Evolutionary conservation across 2,797 vertebrate genomes (phyloP), one percentile per base, ranked within the genome.

Genomic region (Danio albolineatus): DNA sequence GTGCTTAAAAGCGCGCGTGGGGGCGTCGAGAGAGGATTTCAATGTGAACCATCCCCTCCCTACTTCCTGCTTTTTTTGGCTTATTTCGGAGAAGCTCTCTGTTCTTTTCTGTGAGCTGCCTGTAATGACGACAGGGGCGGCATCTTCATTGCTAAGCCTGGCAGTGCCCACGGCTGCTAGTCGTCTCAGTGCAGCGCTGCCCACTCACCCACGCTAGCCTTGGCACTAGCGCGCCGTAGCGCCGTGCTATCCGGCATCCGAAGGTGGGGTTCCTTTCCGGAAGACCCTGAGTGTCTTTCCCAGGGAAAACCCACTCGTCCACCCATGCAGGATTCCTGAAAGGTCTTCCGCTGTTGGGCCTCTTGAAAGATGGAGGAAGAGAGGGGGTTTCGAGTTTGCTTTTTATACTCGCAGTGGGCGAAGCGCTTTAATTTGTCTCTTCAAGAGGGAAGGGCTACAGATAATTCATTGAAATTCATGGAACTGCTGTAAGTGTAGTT

Each of bases 11-110:
- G 91, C 92, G 28, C 70, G 78, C 93, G 92, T 93, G 93, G 93
- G 93, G 93, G 93, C 92, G 93, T 92, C 90, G 86, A 92, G 92
- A 94, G 92, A 93, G 92, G 93, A 94, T 95, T 95, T 95, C 93
- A 93, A 94, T 93, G 91, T 87, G 90, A 90, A 87, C 87, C 89
- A 89, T 89, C 28, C 90, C 90, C 90, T 89, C 87, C 88, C 89
- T 84, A 89, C 84, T 81, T 72, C 65, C 62, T 64, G 53, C 75
- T 89, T 88, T 89, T 90, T 88, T 87, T 83, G 77, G 78, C 88
- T 86, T 90, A 90, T 91, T 91, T 92, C 83, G 86, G 88, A 91
- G 91, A 93, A 93, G 92, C 90, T 93, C 90, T 85, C 87, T 88
- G 89, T 93, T 94, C 88, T 91, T 91, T 92, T 93, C 89, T 93